These are phyloP conservation scores for Coenonympha arcania DNA, from an alignment of 2,888 invertebrate species.

Conservation along the genomic window DNA sequence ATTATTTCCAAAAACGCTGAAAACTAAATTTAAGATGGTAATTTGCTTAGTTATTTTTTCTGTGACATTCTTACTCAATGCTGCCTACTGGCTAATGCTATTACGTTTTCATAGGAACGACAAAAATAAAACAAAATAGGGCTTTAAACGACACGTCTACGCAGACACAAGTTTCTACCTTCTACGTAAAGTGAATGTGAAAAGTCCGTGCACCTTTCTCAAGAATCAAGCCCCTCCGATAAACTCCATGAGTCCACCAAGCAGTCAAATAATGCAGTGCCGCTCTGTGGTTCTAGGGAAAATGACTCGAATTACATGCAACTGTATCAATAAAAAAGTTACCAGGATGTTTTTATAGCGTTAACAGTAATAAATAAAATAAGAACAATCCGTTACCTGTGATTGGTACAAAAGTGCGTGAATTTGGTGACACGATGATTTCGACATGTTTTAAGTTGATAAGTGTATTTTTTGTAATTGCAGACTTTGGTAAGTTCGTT, in stretches of 20 bases:
- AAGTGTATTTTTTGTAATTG: conserved; percentile 8
- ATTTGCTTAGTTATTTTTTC: too few relatives aligned
- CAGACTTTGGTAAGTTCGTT: conserved; percentile 14
- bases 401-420: background rate
- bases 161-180: background rate
- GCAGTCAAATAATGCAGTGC: conserved; percentile 3
- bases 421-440: conserved; percentile 1
- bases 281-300: background rate
- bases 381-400: background rate
- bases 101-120: too few relatives aligned
- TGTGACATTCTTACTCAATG: too few relatives aligned
- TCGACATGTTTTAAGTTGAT: conserved; percentile 11
- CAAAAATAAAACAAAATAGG: background rate
- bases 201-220: conserved; percentile 26
- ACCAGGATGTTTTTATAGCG: conserved; percentile 7
- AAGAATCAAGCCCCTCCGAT: conserved; percentile 5
- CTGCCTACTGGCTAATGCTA: too few relatives aligned
- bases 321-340: background rate
- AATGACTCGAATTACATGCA: conserved; percentile 13
- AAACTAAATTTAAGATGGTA: too few relatives aligned
- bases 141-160: background rate
- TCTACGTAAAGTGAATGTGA: conserved; percentile 25
- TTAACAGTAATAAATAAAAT: background rate
- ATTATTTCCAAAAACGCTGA: too few relatives aligned
- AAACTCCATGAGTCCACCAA: conserved; percentile 10